Percentiles rank a stretch among this genome's conserved stretches.
Conservation (phyloP, 2,113 vertebrate species). For the Lagopus leucura region DNA sequence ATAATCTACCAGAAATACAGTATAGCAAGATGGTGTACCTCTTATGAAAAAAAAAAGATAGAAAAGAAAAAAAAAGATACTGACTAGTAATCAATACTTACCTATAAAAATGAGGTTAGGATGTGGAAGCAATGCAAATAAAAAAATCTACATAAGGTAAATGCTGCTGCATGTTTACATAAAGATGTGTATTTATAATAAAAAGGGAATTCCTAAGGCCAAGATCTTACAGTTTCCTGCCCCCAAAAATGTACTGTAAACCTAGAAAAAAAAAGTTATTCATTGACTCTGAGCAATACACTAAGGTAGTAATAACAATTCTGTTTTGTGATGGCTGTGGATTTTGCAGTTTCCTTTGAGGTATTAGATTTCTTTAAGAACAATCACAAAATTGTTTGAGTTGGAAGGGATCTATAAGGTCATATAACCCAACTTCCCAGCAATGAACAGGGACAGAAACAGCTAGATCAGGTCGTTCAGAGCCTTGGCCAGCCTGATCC, state of each 20-base stretch:
- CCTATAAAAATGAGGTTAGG: background rate
- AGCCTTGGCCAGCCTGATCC: no score
- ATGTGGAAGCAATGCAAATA: background rate
- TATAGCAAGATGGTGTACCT: fast-evolving
- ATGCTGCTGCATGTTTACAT: background rate
- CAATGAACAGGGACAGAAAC: no score
- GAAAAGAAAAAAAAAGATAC: background rate
- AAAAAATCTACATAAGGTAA: background rate
- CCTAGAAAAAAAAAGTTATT: background rate
- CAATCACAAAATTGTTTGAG: no score
- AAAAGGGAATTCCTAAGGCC: background rate
- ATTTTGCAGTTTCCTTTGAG: background rate
- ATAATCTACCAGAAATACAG: background rate
- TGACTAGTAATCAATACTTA: background rate
- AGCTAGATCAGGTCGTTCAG: no score
- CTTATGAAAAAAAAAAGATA: no score
- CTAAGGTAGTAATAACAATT: background rate
- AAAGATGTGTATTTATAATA: background rate
- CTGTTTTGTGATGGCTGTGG: background rate
- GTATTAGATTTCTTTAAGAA: background rate
- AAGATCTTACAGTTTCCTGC: background rate
- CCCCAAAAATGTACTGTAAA: background rate
- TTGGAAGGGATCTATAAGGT: no score
- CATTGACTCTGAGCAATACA: background rate
- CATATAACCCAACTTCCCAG: no score